phyloP scores from a whole-genome alignment of 2,113 vertebrate genomes.

The Leptosomus discolor region DNA sequence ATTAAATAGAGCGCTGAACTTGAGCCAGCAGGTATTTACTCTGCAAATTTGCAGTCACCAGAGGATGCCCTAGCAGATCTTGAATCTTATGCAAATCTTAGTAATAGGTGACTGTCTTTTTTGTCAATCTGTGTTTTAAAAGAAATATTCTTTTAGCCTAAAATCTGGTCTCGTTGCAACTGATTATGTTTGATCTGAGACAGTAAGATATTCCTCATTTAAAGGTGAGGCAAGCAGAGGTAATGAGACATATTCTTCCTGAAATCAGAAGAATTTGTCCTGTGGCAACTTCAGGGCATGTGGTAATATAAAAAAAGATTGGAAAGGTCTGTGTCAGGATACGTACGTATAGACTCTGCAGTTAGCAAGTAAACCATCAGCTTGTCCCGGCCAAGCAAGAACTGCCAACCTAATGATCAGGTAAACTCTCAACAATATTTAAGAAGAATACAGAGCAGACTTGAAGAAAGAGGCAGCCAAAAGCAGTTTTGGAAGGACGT shows the following conservation, averaged over 20 bases:
- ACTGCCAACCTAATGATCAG: accelerated
- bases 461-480: not conserved
- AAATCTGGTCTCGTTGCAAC: not conserved
- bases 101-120: not conserved
- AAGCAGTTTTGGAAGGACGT: accelerated
- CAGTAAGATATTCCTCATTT: not conserved
- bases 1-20: not conserved
- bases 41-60: not conserved
- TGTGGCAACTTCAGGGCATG: not conserved
- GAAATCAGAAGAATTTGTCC: not conserved
- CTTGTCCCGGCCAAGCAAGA: not conserved
- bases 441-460: not conserved
- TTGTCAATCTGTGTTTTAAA: not conserved
- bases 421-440: not conserved
- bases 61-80: not conserved
- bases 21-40: not conserved
- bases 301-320: not conserved
- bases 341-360: not conserved
- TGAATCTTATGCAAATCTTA: not conserved
- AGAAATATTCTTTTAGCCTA: not conserved
- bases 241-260: not conserved
- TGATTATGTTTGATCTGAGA: not conserved
- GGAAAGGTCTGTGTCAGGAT: not conserved
- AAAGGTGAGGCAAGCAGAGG: not conserved
- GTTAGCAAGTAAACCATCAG: not conserved